Conservation (phyloP, 2,113 vertebrate species). For the Herpailurus yagouaroundi region DNA sequence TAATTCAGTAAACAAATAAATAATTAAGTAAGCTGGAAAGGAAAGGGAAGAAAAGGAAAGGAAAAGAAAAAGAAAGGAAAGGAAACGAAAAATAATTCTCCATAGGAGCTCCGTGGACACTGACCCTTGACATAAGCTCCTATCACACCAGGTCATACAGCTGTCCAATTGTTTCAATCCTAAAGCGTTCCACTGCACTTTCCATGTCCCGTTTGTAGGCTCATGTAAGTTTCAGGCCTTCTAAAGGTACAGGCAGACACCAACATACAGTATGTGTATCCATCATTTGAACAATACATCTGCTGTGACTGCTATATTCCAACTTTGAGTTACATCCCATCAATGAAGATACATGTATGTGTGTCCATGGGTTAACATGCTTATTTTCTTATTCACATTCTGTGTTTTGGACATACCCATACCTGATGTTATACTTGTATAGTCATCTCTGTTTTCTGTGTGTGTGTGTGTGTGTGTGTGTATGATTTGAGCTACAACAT, state of each 20-base stretch:
- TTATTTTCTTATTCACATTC: accelerated
- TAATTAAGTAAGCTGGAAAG: too few species aligned
- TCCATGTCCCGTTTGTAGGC: accelerated
- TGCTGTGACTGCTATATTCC: accelerated
- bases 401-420: accelerated
- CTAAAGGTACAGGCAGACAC: accelerated
- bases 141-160: accelerated
- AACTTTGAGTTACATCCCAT: accelerated
- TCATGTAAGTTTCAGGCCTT: accelerated
- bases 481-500: neutral
- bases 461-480: too few species aligned
- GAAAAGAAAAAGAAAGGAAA: accelerated
- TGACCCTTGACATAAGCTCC: accelerated
- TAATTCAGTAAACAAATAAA: too few species aligned
- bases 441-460: neutral
- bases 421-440: accelerated
- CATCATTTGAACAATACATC: accelerated
- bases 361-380: accelerated
- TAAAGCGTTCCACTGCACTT: accelerated
- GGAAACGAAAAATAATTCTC: neutral
- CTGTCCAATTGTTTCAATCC: neutral
- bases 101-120: neutral
- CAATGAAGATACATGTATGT: accelerated
- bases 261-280: accelerated
- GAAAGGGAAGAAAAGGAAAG: accelerated